phyloP scores from a whole-genome alignment of 1,140 invertebrate species.

The Hypsibius dujardini region DNA sequence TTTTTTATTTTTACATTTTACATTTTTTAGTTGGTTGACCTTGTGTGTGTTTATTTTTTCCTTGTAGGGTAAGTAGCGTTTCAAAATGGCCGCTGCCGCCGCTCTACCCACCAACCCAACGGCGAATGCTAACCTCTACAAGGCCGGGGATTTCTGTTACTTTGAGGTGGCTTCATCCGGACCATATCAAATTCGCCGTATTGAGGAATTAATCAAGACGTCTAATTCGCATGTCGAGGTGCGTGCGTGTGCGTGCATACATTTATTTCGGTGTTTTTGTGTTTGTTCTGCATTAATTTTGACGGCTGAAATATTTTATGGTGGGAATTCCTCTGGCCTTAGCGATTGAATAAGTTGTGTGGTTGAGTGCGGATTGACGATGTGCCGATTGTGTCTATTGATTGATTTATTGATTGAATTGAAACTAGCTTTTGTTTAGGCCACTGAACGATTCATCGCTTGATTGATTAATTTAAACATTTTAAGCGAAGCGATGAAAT shows the following conservation, averaged over 20 bases:
- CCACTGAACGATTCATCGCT: too few species aligned
- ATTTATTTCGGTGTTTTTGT: constrained; percentile 80
- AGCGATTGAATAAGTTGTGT: background rate
- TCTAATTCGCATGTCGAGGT: constrained; percentile 93
- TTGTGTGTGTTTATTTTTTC: background rate
- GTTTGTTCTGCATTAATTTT: constrained; percentile 77
- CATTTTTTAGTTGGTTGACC: too few species aligned
- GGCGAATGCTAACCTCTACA: too few species aligned
- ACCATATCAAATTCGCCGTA: constrained; percentile 91
- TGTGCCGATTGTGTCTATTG: constrained; percentile 23
- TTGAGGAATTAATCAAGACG: constrained; percentile 97
- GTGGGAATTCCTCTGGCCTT: constrained; percentile 45
- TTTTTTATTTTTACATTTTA: constrained; percentile 24
- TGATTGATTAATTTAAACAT: too few species aligned
- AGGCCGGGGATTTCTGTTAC: constrained; percentile 80
- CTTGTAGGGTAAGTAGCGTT: background rate
- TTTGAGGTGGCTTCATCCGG: constrained; percentile 88
- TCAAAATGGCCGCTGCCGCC: constrained; percentile 25
- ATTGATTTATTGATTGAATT: too few species aligned
- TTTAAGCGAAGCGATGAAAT: constrained; percentile 12
- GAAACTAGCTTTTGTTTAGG: background rate
- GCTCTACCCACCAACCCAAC: constrained; percentile 25
- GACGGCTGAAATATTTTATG: constrained; percentile 93
- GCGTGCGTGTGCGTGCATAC: constrained; percentile 96
- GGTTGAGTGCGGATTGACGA: constrained; percentile 15